A percentile compares a stretch with the other conserved stretches of the same genome.
Evolutionary conservation across 2,888 invertebrate species (phyloP).

Genomic region (Biston betularia): DNA sequence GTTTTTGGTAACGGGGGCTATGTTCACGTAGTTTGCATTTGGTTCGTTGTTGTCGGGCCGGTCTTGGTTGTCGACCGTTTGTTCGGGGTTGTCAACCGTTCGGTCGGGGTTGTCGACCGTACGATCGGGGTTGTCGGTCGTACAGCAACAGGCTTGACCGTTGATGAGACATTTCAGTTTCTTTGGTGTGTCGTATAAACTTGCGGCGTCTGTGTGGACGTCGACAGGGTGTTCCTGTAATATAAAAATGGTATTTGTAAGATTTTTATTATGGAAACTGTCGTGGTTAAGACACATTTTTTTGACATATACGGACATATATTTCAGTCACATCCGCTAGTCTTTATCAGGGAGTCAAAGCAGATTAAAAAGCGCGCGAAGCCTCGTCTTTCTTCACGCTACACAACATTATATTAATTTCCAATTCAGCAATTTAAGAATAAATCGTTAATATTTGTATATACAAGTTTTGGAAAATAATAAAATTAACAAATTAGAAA

Average conservation of each 20-base stretch:
- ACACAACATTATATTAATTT: too few species aligned
- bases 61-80: constrained; percentile 81
- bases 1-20: constrained; percentile 70
- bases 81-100: constrained; percentile 74
- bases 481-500: too few species aligned
- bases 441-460: too few species aligned
- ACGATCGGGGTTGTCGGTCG: constrained; percentile 84
- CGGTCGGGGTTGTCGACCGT: constrained; percentile 81
- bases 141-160: constrained; percentile 86
- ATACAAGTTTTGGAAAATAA: too few species aligned
- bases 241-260: constrained; percentile 3
- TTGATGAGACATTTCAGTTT: constrained; percentile 89
- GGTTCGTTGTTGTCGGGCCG: constrained; percentile 60
- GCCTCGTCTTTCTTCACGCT: too few species aligned
- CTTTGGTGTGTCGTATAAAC: constrained; percentile 91
- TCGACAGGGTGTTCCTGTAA: constrained; percentile 82
- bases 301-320: too few species aligned
- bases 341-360: too few species aligned
- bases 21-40: constrained; percentile 84
- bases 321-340: too few species aligned
- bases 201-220: constrained; percentile 66
- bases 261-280: too few species aligned
- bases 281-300: too few species aligned
- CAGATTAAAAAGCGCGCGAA: too few species aligned
- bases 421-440: too few species aligned